These are phyloP conservation scores for Myocastor coypus DNA, from an alignment of 2,113 vertebrate species.

Conservation along the genomic window DNA sequence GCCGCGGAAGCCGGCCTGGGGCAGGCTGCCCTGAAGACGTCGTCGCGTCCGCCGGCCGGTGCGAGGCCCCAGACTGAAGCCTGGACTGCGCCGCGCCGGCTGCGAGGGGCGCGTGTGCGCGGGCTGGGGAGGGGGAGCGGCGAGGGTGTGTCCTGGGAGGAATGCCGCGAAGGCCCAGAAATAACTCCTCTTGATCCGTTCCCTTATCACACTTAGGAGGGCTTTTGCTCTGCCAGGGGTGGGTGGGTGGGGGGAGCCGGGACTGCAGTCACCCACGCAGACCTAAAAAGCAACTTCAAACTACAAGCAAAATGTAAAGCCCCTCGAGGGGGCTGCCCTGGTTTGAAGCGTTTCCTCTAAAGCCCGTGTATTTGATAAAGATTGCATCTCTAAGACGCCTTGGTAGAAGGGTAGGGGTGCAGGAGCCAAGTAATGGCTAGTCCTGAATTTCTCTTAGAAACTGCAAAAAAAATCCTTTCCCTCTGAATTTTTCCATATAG, in stretches of 20 bases:
- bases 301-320: not conserved
- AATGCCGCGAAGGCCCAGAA: constrained; percentile 86
- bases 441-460: not conserved
- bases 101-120: constrained; percentile 52
- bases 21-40: constrained; percentile 66
- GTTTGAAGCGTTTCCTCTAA: constrained; percentile 42
- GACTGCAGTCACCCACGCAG: constrained; percentile 4
- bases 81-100: constrained; percentile 61
- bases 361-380: not conserved
- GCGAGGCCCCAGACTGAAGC: not conserved
- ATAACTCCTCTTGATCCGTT: constrained; percentile 81
- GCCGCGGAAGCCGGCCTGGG: constrained; percentile 69
- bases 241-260: not conserved
- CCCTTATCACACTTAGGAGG: not conserved
- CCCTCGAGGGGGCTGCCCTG: accelerated
- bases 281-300: constrained; percentile 52
- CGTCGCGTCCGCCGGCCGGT: not conserved
- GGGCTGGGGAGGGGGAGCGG: constrained; percentile 81
- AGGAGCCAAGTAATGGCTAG: not conserved
- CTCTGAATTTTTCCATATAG: not conserved
- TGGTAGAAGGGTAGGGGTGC: accelerated
- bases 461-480: not conserved
- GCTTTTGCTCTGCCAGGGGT: not conserved
- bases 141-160: constrained; percentile 86
- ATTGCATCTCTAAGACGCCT: not conserved